phyloP scores from a whole-genome alignment of 2,888 invertebrate genomes.

The Amphimallon solstitiale region DNA sequence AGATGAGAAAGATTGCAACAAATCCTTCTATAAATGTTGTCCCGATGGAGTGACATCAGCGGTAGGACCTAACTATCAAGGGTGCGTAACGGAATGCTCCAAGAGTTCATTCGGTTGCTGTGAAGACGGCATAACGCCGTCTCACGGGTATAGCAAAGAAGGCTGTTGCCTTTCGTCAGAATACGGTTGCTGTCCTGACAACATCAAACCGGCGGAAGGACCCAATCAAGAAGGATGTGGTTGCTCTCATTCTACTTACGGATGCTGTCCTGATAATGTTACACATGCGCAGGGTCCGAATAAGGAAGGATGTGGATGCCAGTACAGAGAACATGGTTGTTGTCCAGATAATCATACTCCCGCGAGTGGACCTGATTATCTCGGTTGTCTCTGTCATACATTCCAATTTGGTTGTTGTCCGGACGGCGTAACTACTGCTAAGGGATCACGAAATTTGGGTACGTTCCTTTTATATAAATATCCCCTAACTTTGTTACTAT shows the following conservation, averaged over 20 bases:
- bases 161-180: constrained; percentile 81
- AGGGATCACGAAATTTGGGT: constrained; percentile 77
- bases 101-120: constrained; percentile 86
- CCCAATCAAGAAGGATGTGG: constrained; percentile 81
- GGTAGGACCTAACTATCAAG: constrained; percentile 74
- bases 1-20: constrained; percentile 64
- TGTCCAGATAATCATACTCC: constrained; percentile 84
- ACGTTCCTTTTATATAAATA: too few species aligned
- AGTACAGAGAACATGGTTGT: constrained; percentile 79
- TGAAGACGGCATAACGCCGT: constrained; percentile 82
- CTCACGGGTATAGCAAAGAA: constrained; percentile 83
- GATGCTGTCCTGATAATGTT: constrained; percentile 87
- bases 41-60: constrained; percentile 76
- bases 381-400: constrained; percentile 86
- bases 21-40: constrained; percentile 77
- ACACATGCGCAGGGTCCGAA: constrained; percentile 82
- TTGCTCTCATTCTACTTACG: constrained; percentile 79
- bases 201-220: constrained; percentile 83
- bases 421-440: constrained; percentile 80
- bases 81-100: constrained; percentile 78
- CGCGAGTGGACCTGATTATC: constrained; percentile 79
- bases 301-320: constrained; percentile 85
- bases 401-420: constrained; percentile 92
- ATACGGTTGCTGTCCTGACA: constrained; percentile 93
- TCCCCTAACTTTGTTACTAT: too few species aligned